Evolutionary conservation across 64 coral and sea anemone genomes (phyloP).

Genomic region (Montipora efflorescens): DNA sequence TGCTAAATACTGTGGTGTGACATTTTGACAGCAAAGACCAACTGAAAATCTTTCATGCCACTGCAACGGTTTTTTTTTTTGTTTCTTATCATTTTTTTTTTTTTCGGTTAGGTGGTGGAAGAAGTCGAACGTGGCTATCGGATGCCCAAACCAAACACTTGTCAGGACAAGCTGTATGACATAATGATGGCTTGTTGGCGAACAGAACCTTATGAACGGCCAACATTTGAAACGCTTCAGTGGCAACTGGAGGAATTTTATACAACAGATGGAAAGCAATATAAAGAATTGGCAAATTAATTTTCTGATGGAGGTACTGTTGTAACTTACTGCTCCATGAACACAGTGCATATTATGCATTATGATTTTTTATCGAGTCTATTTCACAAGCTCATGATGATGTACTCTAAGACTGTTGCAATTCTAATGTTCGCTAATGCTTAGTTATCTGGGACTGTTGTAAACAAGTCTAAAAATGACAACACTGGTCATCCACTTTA

Average conservation of each 20-base stretch:
- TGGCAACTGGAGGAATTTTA: slow-evolving; percentile 95
- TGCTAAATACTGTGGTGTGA: too few relatives aligned
- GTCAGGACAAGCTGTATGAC: slow-evolving; percentile 80
- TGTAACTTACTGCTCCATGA: background rate
- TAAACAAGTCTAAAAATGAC: too few relatives aligned
- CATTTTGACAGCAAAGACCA: too few relatives aligned
- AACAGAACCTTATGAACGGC: slow-evolving; percentile 69
- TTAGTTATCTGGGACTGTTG: too few relatives aligned
- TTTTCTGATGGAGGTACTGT: background rate
- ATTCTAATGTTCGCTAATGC: too few relatives aligned
- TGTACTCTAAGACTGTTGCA: too few relatives aligned
- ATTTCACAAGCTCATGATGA: too few relatives aligned
- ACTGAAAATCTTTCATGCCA: too few relatives aligned
- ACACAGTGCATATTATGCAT: background rate
- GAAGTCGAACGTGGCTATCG: slow-evolving; percentile 90
- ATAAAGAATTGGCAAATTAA: slow-evolving; percentile 88
- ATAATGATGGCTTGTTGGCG: slow-evolving; percentile 89
- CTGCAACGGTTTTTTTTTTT: too few relatives aligned
- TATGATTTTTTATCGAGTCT: too few relatives aligned
- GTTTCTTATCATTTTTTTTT: background rate
- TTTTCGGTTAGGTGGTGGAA: slow-evolving; percentile 71
- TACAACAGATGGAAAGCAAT: slow-evolving; percentile 76
- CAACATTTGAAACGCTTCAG: slow-evolving; percentile 93
- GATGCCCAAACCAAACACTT: slow-evolving; percentile 84
- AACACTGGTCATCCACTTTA: too few relatives aligned